Evolutionary conservation across 2,113 vertebrate species (phyloP).

Genomic region (Neolamprologus caudopunctatus): DNA sequence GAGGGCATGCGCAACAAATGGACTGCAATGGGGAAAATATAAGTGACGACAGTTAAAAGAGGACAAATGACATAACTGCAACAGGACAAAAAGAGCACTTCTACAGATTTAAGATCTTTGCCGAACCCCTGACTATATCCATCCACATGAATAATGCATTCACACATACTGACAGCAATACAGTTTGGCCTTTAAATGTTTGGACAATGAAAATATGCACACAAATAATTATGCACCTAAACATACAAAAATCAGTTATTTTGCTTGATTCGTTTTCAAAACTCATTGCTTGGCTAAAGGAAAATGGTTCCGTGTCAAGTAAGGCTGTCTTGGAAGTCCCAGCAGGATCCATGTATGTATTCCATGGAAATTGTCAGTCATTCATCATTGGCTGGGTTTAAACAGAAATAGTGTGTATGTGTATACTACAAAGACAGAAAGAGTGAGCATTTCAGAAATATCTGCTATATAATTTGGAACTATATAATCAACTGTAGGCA

Average conservation of each 20-base stretch:
- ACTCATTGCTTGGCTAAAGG: neutral
- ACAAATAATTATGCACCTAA: neutral
- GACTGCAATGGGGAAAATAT: neutral
- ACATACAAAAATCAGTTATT: neutral
- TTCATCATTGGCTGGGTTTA: neutral
- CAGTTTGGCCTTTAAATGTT: neutral
- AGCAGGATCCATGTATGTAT: neutral
- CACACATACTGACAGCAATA: neutral
- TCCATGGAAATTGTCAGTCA: neutral
- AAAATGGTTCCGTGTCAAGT: neutral
- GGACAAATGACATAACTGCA: neutral
- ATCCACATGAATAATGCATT: neutral
- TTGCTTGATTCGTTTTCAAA: neutral
- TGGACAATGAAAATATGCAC: neutral
- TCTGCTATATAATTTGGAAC: neutral
- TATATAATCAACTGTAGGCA: slow-evolving; percentile 17
- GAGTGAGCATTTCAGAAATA: neutral
- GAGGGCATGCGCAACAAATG: neutral
- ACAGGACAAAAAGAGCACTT: neutral
- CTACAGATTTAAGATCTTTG: neutral
- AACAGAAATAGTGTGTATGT: neutral
- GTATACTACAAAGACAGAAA: neutral
- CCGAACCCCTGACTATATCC: neutral
- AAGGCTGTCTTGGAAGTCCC: neutral
- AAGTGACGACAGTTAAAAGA: neutral